A percentile compares a stretch with the other conserved stretches of the same genome.
Conservation (phyloP, 2,888 invertebrate species). For the Acrobasis repandana region DNA sequence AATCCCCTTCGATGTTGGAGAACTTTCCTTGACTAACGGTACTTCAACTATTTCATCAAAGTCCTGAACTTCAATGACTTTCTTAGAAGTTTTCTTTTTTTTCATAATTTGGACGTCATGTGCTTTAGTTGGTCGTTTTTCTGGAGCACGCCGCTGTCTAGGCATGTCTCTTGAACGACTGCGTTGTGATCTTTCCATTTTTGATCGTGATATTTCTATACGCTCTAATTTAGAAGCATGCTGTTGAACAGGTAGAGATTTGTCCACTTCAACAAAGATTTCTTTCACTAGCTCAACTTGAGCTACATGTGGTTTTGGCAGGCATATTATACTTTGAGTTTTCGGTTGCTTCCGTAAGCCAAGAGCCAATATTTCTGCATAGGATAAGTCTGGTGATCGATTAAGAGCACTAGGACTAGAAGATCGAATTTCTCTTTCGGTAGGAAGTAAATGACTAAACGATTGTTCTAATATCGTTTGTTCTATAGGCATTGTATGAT, state of each 20-base stretch:
- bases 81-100: constrained; percentile 66
- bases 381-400: constrained; percentile 85
- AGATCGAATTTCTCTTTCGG: constrained; percentile 47
- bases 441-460: constrained; percentile 36
- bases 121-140: constrained; percentile 64
- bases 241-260: constrained; percentile 43
- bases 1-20: constrained; percentile 26
- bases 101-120: constrained; percentile 60
- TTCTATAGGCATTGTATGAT: not conserved
- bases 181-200: constrained; percentile 48
- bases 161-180: constrained; percentile 72
- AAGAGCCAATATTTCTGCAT: constrained; percentile 87
- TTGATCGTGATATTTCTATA: constrained; percentile 39
- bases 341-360: constrained; percentile 77
- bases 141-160: constrained; percentile 63
- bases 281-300: constrained; percentile 67
- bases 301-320: constrained; percentile 69
- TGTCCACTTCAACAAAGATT: constrained; percentile 59
- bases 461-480: constrained; percentile 20
- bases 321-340: constrained; percentile 48
- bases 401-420: constrained; percentile 51
- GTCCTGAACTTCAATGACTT: constrained; percentile 70
- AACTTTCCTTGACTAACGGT: constrained; percentile 33
- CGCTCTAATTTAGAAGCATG: constrained; percentile 46
- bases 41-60: constrained; percentile 59